Evolutionary conservation across 2,797 vertebrate species (phyloP).

Genomic region (Muraenolepis orangiensis): DNA sequence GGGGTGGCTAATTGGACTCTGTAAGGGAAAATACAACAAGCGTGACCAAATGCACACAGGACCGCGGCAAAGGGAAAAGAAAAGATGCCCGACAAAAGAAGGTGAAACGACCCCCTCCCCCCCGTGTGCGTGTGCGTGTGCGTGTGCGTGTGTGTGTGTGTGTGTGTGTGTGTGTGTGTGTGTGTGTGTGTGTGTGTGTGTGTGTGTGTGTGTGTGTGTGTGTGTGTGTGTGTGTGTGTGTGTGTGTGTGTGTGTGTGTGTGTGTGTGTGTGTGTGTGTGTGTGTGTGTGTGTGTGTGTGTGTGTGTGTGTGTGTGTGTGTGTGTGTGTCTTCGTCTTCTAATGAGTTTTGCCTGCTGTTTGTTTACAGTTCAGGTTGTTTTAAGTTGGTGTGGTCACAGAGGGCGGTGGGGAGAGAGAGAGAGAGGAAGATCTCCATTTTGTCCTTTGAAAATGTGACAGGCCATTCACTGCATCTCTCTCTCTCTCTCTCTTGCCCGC

Average conservation of each 20-base stretch:
- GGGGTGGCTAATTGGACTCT: conserved; percentile 41
- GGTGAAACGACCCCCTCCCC: conserved; percentile 1
- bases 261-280: background rate
- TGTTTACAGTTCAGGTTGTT: background rate
- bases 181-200: background rate
- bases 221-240: too few relatives aligned
- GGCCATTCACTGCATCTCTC: background rate
- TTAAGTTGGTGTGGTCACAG: background rate
- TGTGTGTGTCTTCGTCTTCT: background rate
- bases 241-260: background rate
- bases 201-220: background rate
- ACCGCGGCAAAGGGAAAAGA: background rate
- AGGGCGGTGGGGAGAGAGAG: too few relatives aligned
- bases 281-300: too few relatives aligned
- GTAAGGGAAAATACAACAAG: conserved; percentile 41
- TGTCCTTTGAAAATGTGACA: background rate
- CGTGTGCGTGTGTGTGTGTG: background rate
- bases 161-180: background rate
- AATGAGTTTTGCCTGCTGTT: background rate
- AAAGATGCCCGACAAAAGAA: conserved; percentile 23
- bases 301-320: background rate
- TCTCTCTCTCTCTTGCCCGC: too few relatives aligned
- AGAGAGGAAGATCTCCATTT: too few relatives aligned
- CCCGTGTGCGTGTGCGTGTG: background rate
- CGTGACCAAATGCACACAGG: background rate